Conservation (phyloP, 2,113 vertebrate genomes). For the Bubalus kerabau region DNA sequence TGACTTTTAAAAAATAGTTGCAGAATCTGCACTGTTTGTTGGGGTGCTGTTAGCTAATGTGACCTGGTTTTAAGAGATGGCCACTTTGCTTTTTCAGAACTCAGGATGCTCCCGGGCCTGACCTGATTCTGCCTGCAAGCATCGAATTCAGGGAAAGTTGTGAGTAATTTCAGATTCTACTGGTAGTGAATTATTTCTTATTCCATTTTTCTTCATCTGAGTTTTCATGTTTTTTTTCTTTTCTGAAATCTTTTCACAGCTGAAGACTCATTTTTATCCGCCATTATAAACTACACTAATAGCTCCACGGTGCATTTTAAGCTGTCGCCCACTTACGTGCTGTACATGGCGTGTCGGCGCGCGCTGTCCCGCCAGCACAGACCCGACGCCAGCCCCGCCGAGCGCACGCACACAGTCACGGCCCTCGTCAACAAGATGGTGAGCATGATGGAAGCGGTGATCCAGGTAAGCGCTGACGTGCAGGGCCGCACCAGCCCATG, state of each 20-base stretch:
- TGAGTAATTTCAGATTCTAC: constrained; percentile 79
- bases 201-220: not conserved
- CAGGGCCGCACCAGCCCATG: fast-evolving
- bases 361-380: constrained; percentile 92
- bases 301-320: constrained; percentile 99
- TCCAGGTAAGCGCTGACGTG: constrained; percentile 89
- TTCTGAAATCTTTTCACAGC: constrained; percentile 78
- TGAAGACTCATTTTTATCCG: constrained; percentile 96
- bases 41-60: not conserved
- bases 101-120: constrained; percentile 87
- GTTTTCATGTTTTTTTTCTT: not conserved
- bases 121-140: constrained; percentile 91
- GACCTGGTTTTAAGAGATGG: constrained; percentile 47
- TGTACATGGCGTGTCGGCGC: constrained; percentile 97
- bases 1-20: not conserved
- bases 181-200: not conserved
- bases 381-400: constrained; percentile 90
- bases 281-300: constrained; percentile 99
- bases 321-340: constrained; percentile 93
- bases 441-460: constrained; percentile 99
- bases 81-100: constrained; percentile 79
- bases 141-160: constrained; percentile 98
- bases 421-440: constrained; percentile 99
- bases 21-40: constrained; percentile 26
- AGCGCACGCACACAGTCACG: constrained; percentile 96